Conservation (phyloP, 1,140 invertebrate species). For the Zaprionus tsacasi region DNA sequence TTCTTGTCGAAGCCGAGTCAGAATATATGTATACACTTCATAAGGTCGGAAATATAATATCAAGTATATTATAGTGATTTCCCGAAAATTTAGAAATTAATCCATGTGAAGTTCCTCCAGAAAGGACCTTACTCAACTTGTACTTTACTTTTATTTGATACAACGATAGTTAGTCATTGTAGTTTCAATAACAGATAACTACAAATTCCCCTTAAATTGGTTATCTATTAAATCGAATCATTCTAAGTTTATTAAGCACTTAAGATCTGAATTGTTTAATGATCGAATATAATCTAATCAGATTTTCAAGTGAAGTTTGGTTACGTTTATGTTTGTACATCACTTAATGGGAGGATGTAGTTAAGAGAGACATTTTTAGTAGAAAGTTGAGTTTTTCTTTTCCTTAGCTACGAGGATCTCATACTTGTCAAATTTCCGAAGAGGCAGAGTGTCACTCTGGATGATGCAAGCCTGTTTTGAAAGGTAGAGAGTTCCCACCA, state of each 20-base stretch:
- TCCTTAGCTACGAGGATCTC: constrained; percentile 23
- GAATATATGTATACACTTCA: too few relatives aligned
- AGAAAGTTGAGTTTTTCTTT: neutral
- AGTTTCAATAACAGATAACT: neutral
- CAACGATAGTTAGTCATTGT: too few relatives aligned
- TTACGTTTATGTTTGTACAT: too few relatives aligned
- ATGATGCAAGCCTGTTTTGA: constrained; percentile 22
- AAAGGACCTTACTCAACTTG: too few relatives aligned
- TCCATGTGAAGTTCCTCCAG: too few relatives aligned
- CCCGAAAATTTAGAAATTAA: too few relatives aligned
- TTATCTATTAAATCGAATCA: neutral
- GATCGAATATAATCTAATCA: neutral
- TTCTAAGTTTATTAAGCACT: neutral
- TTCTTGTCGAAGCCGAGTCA: too few relatives aligned
- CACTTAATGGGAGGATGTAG: too few relatives aligned
- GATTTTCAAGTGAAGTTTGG: neutral
- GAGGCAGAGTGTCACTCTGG: constrained; percentile 2
- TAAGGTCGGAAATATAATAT: too few relatives aligned
- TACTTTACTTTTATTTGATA: too few relatives aligned
- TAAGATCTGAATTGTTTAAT: neutral
- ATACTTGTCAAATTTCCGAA: constrained; percentile 32
- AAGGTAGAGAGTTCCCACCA: constrained; percentile 23
- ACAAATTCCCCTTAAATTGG: neutral
- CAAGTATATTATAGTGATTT: too few relatives aligned
- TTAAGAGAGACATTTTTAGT: neutral